Conservation (phyloP, 1,140 invertebrate genomes). For the Physella acuta region DNA sequence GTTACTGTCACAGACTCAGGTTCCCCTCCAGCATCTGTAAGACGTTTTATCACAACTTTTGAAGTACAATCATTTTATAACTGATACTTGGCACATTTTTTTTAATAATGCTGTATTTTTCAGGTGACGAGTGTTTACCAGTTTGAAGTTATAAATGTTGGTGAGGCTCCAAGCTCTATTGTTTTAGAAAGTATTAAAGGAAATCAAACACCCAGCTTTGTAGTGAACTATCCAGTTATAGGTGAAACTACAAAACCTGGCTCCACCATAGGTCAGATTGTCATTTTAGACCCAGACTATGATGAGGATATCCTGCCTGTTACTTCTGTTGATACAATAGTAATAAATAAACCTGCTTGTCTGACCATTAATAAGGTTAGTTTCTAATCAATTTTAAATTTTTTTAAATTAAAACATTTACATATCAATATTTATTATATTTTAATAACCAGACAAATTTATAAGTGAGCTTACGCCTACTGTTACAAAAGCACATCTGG, state of each 20-base stretch:
- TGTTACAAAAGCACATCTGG: no score
- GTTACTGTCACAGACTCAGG: conserved; percentile 33
- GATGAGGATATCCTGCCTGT: conserved; percentile 31
- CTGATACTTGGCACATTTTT: no score
- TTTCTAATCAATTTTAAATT: no score
- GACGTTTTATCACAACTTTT: not conserved
- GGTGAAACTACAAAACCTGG: conserved; percentile 30
- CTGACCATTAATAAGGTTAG: no score
- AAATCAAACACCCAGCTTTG: conserved; percentile 15
- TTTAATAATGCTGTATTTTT: no score
- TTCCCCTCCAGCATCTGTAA: conserved; percentile 29
- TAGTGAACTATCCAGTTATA: conserved; percentile 33
- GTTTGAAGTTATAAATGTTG: conserved; percentile 31
- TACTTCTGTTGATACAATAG: conserved; percentile 23
- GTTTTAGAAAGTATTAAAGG: conserved; percentile 24
- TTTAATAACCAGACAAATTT: no score
- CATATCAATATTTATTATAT: no score
- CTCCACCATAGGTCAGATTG: conserved; percentile 35
- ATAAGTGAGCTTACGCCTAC: no score
- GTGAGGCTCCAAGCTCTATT: conserved; percentile 32
- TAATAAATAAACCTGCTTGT: conserved; percentile 27
- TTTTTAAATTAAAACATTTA: no score
- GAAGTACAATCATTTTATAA: no score
- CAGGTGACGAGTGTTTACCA: no score
- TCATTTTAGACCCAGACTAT: conserved; percentile 34